Base-by-base conservation (phyloP, 2,113 vertebrate genomes). In the Oreochromis tanganicae region DNA sequence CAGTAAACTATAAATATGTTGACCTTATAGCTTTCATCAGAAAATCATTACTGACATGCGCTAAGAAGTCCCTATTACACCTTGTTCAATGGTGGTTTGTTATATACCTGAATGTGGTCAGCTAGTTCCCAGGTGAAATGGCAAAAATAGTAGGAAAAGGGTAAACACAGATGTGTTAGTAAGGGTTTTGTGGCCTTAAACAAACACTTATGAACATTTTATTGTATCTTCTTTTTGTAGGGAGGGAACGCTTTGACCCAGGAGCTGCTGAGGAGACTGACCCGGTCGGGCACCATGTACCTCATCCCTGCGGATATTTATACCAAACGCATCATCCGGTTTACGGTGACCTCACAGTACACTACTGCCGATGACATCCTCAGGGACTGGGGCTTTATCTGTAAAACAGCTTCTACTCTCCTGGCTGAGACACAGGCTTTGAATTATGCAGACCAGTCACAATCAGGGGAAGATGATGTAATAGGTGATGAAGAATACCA, bases 281-380 rank as follows among this genome's bases (percentile, higher is more conserved):
- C 96, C 38, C 96, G 95, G 50, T 97, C 96, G 1, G 97, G 98
- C 34, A 96, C n/a, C 81, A 97, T 99, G 92, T 99, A 98, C 94
- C 97, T 99, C 83, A 97, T 99, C 85, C 98, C 98, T 1, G 97
- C 98, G 4, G 97, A 97, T 5, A 89, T 99, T 83, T 92, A 87
- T 52, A 96, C 96, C 89, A 98, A 98, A 90, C 87, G 98, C 86
- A 98, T 99, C 86, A 98, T 99, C 83, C 97, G 99, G 82, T 99
- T 99, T 82, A 96, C 97, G 0, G 98, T 99, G 89, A 99, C 99
- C 0, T 99, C 99, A 9, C 98, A 99, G 96, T 97, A 97, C 94
- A 99, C 98, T 21, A 97, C 97, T 7, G 95, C 91, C 11, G 96
- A 97, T 10, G 98, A 99, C 82, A 97, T 99, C 87, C 95, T 96